phyloP scores from a whole-genome alignment of 2,888 invertebrate species.

The Drosophila emarginata region DNA sequence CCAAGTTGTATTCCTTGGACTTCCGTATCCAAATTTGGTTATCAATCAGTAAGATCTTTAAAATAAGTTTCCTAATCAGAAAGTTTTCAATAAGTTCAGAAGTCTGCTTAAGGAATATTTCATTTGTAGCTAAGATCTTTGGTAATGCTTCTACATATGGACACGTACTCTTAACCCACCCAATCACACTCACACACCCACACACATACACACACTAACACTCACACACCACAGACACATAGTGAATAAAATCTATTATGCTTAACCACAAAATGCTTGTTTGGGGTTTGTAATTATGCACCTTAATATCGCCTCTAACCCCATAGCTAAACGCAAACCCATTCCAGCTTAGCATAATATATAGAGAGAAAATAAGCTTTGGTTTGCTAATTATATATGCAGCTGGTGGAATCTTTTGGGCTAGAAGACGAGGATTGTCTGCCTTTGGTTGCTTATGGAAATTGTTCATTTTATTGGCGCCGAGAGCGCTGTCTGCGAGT shows the following conservation, averaged over 20 bases:
- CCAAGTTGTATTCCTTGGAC: too few species aligned
- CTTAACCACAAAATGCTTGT: slow-evolving; percentile 74
- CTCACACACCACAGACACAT: background rate
- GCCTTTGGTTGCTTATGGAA: slow-evolving; percentile 56
- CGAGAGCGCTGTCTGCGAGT: slow-evolving; percentile 65
- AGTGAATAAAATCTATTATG: slow-evolving; percentile 72
- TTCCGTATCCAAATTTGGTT: background rate
- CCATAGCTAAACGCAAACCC: background rate
- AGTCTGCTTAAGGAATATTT: slow-evolving; percentile 17
- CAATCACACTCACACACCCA: background rate
- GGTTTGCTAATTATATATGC: slow-evolving; percentile 69
- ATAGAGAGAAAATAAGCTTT: slow-evolving; percentile 10
- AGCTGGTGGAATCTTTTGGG: slow-evolving; percentile 44
- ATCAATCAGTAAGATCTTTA: background rate
- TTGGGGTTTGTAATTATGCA: slow-evolving; percentile 75
- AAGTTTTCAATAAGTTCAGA: background rate
- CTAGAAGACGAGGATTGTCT: slow-evolving; percentile 8
- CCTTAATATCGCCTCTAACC: slow-evolving; percentile 58
- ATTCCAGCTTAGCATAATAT: slow-evolving; percentile 2
- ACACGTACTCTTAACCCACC: slow-evolving; percentile 25
- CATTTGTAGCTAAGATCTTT: background rate
- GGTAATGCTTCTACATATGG: slow-evolving; percentile 23
- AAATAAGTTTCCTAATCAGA: background rate
- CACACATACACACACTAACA: background rate
- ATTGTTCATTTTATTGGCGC: slow-evolving; percentile 76